phyloP scores from a whole-genome alignment of 2,797 vertebrate genomes.

The Bradypodion pumilum region DNA sequence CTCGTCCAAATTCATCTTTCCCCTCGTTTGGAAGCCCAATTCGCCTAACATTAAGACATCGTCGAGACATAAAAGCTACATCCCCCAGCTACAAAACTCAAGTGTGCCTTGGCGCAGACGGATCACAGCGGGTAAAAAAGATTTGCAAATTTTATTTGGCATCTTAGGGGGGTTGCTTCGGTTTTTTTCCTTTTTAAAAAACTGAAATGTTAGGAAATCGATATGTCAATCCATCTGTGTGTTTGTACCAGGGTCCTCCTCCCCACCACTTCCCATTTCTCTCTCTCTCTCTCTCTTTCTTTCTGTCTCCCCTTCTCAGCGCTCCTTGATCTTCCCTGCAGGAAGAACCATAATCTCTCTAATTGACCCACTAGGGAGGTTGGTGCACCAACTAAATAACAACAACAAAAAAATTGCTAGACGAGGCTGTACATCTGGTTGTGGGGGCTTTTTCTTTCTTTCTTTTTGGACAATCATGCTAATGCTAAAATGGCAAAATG shows the following conservation, averaged over 20 bases:
- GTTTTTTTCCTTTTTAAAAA: not conserved
- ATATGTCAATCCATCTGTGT: constrained; percentile 91
- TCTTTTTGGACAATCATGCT: no score
- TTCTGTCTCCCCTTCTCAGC: constrained; percentile 72
- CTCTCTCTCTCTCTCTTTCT: no score
- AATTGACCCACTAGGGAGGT: constrained; percentile 99
- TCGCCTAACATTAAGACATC: constrained; percentile 12
- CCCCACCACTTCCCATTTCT: not conserved
- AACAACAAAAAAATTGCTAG: constrained; percentile 76
- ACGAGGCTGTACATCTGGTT: constrained; percentile 91
- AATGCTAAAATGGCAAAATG: constrained; percentile 76
- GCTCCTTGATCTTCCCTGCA: constrained; percentile 92
- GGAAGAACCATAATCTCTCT: constrained; percentile 99
- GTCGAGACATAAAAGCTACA: not conserved
- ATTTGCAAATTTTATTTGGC: constrained; percentile 74
- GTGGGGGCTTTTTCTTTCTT: constrained; percentile 83
- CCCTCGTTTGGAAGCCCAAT: constrained; percentile 14
- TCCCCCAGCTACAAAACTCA: constrained; percentile 26
- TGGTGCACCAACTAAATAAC: constrained; percentile 70
- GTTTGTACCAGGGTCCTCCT: constrained; percentile 79
- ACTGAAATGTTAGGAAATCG: constrained; percentile 85
- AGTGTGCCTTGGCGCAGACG: constrained; percentile 46
- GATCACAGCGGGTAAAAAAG: constrained; percentile 41
- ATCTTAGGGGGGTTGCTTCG: constrained; percentile 68
- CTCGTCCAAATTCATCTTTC: not conserved